phyloP scores from a whole-genome alignment of 2,888 invertebrate species.

The Marasmarcha lunaedactyla region DNA sequence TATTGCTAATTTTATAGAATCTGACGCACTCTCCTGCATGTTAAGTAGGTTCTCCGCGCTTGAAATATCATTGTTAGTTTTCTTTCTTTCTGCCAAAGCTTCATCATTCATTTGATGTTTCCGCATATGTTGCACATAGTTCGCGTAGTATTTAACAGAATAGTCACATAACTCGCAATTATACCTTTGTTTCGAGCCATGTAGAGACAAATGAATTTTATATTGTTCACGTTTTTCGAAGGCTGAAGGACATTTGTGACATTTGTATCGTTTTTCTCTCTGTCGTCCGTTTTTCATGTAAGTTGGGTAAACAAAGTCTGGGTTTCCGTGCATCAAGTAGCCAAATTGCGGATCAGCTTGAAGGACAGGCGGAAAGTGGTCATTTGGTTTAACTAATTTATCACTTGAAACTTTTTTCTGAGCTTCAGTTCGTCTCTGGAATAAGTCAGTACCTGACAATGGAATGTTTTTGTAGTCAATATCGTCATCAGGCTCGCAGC shows the following conservation, averaged over 20 bases:
- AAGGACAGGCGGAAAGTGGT: slow-evolving; percentile 63
- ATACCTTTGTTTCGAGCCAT: slow-evolving; percentile 86
- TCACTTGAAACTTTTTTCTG: slow-evolving; percentile 60
- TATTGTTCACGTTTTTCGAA: slow-evolving; percentile 89
- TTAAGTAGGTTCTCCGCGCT: slow-evolving; percentile 31
- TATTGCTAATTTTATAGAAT: slow-evolving; percentile 47
- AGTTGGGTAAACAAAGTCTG: slow-evolving; percentile 81
- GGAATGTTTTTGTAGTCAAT: slow-evolving; percentile 67
- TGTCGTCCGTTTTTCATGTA: slow-evolving; percentile 79
- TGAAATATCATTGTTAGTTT: slow-evolving; percentile 25
- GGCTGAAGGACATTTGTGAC: slow-evolving; percentile 88
- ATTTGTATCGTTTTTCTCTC: slow-evolving; percentile 84
- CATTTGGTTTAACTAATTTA: slow-evolving; percentile 57
- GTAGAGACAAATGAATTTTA: slow-evolving; percentile 83
- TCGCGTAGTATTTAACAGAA: slow-evolving; percentile 88
- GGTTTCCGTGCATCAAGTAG: slow-evolving; percentile 78
- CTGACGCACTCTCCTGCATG: slow-evolving; percentile 37
- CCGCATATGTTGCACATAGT: slow-evolving; percentile 84
- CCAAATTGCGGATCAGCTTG: slow-evolving; percentile 77
- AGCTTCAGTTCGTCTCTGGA: slow-evolving; percentile 73
- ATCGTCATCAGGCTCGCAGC: slow-evolving; percentile 57
- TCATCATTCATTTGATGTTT: slow-evolving; percentile 82
- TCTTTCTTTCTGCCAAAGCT: slow-evolving; percentile 71
- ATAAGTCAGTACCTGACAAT: slow-evolving; percentile 74
- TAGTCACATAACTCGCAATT: slow-evolving; percentile 89